phyloP scores from a whole-genome alignment of 2,113 vertebrate species.

The Labeo rohita region DNA sequence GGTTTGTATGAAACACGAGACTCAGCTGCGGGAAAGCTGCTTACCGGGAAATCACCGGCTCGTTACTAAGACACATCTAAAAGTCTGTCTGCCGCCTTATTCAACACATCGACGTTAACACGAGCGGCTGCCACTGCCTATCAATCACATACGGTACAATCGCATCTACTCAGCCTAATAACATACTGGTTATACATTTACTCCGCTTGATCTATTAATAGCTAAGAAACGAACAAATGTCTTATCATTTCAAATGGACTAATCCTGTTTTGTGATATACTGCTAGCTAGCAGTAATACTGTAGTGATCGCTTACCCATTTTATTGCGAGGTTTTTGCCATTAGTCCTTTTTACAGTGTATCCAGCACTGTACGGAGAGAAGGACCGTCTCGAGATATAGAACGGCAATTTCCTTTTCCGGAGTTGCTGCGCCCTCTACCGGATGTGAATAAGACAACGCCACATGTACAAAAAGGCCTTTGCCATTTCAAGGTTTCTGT shows the following conservation, averaged over 20 bases:
- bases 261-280: not conserved
- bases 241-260: not conserved
- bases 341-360: not conserved
- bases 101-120: not conserved
- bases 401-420: constrained; percentile 43
- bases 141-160: not conserved
- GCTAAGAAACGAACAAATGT: not conserved
- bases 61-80: not conserved
- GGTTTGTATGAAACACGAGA: not conserved
- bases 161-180: not conserved
- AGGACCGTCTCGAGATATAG: not conserved
- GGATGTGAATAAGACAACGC: not conserved
- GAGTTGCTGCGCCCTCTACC: constrained; percentile 45
- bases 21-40: not conserved
- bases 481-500: not conserved
- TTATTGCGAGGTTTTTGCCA: constrained; percentile 47
- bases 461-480: not conserved
- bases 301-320: constrained; percentile 49
- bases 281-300: not conserved
- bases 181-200: not conserved
- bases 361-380: not conserved
- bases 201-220: not conserved
- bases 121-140: not conserved
- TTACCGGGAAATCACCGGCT: constrained; percentile 1
- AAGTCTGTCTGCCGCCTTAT: not conserved